Conservation (phyloP, 2,113 vertebrate species). For the Odocoileus hemionus region DNA sequence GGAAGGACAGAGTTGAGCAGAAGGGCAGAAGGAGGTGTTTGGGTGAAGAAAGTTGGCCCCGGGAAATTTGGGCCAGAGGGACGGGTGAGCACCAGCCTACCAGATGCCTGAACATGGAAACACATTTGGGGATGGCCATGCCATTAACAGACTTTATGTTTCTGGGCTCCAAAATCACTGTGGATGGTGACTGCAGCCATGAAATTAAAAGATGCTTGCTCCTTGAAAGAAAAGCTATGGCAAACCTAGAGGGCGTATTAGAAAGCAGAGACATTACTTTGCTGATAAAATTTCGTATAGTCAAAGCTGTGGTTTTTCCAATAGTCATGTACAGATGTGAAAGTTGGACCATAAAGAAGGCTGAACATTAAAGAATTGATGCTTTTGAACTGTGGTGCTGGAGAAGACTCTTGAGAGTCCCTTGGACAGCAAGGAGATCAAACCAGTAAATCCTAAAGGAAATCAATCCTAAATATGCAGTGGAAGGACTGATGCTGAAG, state of each 20-base stretch:
- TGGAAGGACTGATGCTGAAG: not conserved
- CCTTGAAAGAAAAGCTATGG: not conserved
- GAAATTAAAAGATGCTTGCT: not conserved
- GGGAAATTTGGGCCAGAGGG: not conserved
- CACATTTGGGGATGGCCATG: too few species aligned
- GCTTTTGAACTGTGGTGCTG: not conserved
- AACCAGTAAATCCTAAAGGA: not conserved
- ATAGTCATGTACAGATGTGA: not conserved
- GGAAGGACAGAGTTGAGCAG: not conserved
- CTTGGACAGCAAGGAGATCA: not conserved
- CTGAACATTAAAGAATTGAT: not conserved
- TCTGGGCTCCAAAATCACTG: not conserved
- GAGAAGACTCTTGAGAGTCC: not conserved
- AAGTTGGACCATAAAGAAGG: not conserved
- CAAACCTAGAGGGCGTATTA: not conserved
- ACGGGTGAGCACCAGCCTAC: rapidly evolving
- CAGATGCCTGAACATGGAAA: rapidly evolving
- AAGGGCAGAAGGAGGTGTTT: not conserved
- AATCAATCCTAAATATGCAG: not conserved
- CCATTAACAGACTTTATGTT: not conserved
- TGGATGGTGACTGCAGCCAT: not conserved
- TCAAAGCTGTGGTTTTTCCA: not conserved
- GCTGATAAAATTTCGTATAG: not conserved
- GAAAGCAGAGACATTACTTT: not conserved
- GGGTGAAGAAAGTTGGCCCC: not conserved